Conservation (phyloP, 2,113 vertebrate species). For the Nanorana parkeri region DNA sequence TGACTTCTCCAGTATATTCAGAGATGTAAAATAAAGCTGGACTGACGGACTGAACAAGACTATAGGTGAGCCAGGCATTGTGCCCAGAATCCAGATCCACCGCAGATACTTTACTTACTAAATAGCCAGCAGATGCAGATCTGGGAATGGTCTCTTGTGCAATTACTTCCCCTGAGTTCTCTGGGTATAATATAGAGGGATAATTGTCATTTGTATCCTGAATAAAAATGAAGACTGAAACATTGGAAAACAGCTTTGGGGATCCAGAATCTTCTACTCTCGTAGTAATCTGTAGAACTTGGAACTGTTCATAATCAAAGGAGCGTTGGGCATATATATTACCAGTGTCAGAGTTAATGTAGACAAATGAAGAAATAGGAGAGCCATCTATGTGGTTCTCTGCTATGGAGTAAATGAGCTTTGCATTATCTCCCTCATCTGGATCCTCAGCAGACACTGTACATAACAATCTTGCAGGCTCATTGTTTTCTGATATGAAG, state of each 20-base stretch:
- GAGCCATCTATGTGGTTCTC: conserved; percentile 62
- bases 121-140: conserved; percentile 70
- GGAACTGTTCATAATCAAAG: conserved; percentile 72
- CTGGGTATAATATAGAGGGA: conserved; percentile 70
- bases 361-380: conserved; percentile 62
- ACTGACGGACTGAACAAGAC: conserved; percentile 63
- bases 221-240: conserved; percentile 54
- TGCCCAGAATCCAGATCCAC: conserved; percentile 74
- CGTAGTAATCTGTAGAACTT: conserved; percentile 62
- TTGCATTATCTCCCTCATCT: conserved; percentile 62
- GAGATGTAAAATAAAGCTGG: conserved; percentile 68
- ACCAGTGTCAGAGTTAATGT: conserved; percentile 68
- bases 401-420: conserved; percentile 66
- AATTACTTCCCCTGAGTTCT: conserved; percentile 54
- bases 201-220: conserved; percentile 59
- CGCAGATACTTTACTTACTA: conserved; percentile 70
- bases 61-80: conserved; percentile 74
- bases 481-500: conserved; percentile 71
- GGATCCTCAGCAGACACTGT: conserved; percentile 58
- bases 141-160: conserved; percentile 67
- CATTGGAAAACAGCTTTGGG: conserved; percentile 47
- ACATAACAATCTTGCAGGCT: conserved; percentile 52
- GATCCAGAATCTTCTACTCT: conserved; percentile 67
- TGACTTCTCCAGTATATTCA: conserved; percentile 69
- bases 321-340: conserved; percentile 65